Evolutionary conservation across 2,113 vertebrate genomes (phyloP), one percentile per base, ranked within the genome.

Genomic region (Oceanites oceanicus): DNA sequence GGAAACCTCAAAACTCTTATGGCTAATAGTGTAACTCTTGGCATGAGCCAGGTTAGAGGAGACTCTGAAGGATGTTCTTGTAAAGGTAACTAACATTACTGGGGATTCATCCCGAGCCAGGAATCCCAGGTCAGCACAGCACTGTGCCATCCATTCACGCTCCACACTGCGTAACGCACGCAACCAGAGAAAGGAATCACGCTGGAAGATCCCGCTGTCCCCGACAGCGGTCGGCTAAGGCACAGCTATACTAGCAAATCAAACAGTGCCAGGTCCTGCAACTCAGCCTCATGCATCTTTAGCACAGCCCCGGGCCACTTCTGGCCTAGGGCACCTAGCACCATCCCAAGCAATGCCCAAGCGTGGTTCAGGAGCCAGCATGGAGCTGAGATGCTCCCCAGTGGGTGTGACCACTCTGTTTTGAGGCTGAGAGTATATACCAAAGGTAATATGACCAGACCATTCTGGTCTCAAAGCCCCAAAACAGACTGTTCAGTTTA

Each of bases 141-240:
- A 9, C 50, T 29, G 23, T 18, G 63, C 58, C 40, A 53, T 25
- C 50, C 29, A 10, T 15, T 68, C 29, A 8, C 3, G 34, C 34
- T 47, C 58, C 63, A 49, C 9, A 4, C 27, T 11, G 16, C 1
- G 4, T 25, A 30, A 47, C 6, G 34, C 25, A n/a, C 3, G 10
- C 17, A 36, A 25, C 40, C 40, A 50, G n/a, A 23, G 56, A 52
- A 23, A 44, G 42, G 45, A 72, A 3, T n/a, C 27, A 61, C 0
- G 0, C 58, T 76, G 45, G 50, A 66, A 59, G 7, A n/a, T 40
- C 38, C 40, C 1, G 0, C 12, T 2, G 2, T 6, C 8, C 21
- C 30, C 1, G 0, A 40, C 29, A 45, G 45, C 10, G 2, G 12
- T 5, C 66, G 47, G 17, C 9, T 34, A n/a, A 65, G 58, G 34